Base-by-base conservation (phyloP, 2,113 vertebrate species). In the Zeus faber region DNA sequence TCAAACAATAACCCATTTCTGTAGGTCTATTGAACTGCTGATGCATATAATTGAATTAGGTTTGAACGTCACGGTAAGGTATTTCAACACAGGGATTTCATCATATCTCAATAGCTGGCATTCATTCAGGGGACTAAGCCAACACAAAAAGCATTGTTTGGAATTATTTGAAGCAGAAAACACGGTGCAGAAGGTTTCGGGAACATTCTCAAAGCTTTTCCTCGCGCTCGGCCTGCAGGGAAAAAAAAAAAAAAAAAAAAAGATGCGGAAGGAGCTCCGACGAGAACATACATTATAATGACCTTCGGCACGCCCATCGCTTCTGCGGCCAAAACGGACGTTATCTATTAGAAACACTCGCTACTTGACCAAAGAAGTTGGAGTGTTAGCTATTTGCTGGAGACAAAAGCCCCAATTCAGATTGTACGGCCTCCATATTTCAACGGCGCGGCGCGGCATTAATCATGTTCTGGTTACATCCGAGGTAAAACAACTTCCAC, bases 21-120 rank as follows among this genome's bases (percentile, higher is more conserved):
- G 74, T 72, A 68, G 54, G 62, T 79, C 54, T 72, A 65, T 71
- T 81, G 77, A 72, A 83, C 75, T 72, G 68, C 24, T 74, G 73
- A 77, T 82, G 81, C 83, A 78, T 77, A 82, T 79, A 81, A 85
- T 85, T 84, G 75, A 85, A 75, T 82, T 79, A 81, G 75, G 79
- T 75, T 73, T 67, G 58, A 81, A 76, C 16, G 53, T 67, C 61
- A 72, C 56, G 54, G 72, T 72, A 70, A 70, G 47, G 73, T 75
- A 75, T 63, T 82, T 73, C 63, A 67, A 76, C 62, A 73, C 55
- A 49, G 62, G 72, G 79, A 79, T 82, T 83, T 79, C 51, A 67
- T 68, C 55, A 43, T 59, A 49, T 68, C 40, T 54, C 20, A 62
- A 48, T 63, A 49, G 55, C 62, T 40, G 62, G 71, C 64, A 58